Conservation (phyloP, 37 sponge, comb jelly and placozoan species). For the Dysidea cf. avara region DNA sequence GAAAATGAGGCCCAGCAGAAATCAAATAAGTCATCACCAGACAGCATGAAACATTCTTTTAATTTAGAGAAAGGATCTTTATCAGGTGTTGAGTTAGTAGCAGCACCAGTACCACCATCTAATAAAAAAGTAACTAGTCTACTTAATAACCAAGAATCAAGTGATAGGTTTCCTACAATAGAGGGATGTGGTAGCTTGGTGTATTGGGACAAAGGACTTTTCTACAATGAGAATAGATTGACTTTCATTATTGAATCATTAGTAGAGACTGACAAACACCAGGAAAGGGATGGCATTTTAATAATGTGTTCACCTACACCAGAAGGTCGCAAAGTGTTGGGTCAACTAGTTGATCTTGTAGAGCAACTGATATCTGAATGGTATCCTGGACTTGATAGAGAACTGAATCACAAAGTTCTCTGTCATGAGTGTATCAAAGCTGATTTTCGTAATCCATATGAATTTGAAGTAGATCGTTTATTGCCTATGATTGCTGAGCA, state of each 20-base stretch:
- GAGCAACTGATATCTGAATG: constrained; percentile 67
- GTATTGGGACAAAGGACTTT: constrained; percentile 69
- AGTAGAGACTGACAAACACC: constrained; percentile 2
- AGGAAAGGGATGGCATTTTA: constrained; percentile 60
- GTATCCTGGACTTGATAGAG: constrained; percentile 74
- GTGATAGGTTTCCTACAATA: too few relatives aligned
- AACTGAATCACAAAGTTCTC: constrained; percentile 15
- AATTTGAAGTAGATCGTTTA: constrained; percentile 45
- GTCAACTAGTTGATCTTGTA: constrained; percentile 70
- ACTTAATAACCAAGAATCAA: too few relatives aligned
- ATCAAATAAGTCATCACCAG: too few relatives aligned
- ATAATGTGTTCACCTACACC: constrained; percentile 41
- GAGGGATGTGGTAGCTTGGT: constrained; percentile 10
- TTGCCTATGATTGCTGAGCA: constrained; percentile 24
- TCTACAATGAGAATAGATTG: constrained; percentile 44
- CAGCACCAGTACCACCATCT: too few relatives aligned
- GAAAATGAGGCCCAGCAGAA: too few relatives aligned
- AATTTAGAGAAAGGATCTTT: too few relatives aligned
- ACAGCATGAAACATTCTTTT: too few relatives aligned
- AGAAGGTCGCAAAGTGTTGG: constrained; percentile 64
- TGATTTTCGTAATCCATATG: constrained; percentile 26
- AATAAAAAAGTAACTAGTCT: too few relatives aligned
- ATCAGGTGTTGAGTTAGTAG: too few relatives aligned
- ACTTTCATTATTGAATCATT: constrained; percentile 64
- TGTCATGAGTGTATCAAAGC: constrained; percentile 67